Conservation (phyloP, 2,888 invertebrate species). For the Alviniconcha strummeri region DNA sequence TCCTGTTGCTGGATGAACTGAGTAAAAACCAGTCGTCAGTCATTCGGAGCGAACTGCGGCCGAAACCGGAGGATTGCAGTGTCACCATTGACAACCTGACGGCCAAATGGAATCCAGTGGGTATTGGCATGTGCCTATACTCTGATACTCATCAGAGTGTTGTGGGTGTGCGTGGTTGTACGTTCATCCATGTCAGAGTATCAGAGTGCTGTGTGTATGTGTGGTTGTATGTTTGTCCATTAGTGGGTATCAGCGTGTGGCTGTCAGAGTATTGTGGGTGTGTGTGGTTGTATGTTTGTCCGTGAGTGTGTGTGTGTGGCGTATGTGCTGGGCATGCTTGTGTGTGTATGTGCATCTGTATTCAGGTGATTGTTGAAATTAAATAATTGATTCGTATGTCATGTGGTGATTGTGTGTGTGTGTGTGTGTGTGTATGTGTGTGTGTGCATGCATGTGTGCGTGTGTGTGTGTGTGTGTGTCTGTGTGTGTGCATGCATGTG, state of each 20-base stretch:
- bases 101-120: slow-evolving; percentile 70
- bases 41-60: slow-evolving; percentile 23
- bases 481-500: background rate
- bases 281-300: slow-evolving; percentile 4
- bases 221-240: slow-evolving; percentile 5
- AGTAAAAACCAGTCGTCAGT: slow-evolving; percentile 31
- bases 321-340: background rate
- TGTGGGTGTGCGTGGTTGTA: too few species aligned
- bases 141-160: too few species aligned
- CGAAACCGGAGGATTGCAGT: slow-evolving; percentile 44
- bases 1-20: slow-evolving; percentile 73
- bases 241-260: too few species aligned
- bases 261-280: background rate
- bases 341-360: background rate
- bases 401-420: background rate
- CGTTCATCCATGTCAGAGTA: too few species aligned
- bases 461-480: slow-evolving; percentile 5
- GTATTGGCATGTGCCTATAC: background rate
- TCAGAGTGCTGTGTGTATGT: background rate
- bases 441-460: background rate
- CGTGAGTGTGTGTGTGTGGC: slow-evolving; percentile 14
- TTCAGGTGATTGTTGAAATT: too few species aligned
- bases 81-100: slow-evolving; percentile 59
- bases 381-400: too few species aligned
- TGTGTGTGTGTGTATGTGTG: background rate